A percentile compares a stretch with the other conserved stretches of the same genome.
Conservation (phyloP, 2,888 invertebrate species). For the Agrochola lychnidis region DNA sequence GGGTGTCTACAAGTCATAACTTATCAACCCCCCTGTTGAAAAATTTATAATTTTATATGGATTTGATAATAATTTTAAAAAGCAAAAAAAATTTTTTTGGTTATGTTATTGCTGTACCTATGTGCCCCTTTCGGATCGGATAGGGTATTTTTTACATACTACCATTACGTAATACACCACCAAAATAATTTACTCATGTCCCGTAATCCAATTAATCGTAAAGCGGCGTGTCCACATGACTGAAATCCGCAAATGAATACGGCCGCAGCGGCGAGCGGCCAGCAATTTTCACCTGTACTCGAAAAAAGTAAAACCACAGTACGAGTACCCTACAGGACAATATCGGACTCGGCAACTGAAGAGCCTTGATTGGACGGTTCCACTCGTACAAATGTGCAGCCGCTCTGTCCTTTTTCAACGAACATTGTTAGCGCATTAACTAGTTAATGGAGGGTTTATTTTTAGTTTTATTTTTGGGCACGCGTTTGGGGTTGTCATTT, state of each 20-base stretch:
- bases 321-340: conserved; percentile 70
- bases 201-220: conserved; percentile 59
- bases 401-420: conserved; percentile 69
- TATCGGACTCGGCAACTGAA: conserved; percentile 69
- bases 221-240: conserved; percentile 66
- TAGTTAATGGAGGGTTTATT: conserved; percentile 86
- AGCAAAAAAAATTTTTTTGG: too few relatives aligned
- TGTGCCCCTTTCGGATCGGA: too few relatives aligned
- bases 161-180: conserved; percentile 1
- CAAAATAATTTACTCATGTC: conserved; percentile 43
- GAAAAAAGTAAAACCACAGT: conserved; percentile 65
- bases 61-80: too few relatives aligned
- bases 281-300: conserved; percentile 72
- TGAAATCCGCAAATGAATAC: conserved; percentile 69
- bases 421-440: conserved; percentile 88
- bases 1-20: too few relatives aligned
- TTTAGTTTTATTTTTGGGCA: conserved; percentile 86
- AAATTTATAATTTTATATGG: too few relatives aligned
- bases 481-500: conserved; percentile 69
- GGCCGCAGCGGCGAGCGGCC: conserved; percentile 64
- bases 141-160: too few relatives aligned
- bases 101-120: too few relatives aligned
- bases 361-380: conserved; percentile 71
- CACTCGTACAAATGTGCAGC: conserved; percentile 68
- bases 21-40: too few relatives aligned